Conservation (phyloP, 2,888 invertebrate species). For the Bibio marci region DNA sequence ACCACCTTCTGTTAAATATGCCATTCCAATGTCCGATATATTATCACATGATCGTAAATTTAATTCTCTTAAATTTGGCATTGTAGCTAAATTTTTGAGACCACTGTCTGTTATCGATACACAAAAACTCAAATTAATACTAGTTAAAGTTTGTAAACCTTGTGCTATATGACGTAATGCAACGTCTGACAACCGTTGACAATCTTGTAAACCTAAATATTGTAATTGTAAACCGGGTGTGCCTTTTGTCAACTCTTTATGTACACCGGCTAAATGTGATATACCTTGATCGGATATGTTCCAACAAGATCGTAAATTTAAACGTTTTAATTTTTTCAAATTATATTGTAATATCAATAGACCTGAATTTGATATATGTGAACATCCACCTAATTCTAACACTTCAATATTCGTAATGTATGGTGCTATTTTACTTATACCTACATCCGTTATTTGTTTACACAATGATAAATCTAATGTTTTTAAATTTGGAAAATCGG, state of each 20-base stretch:
- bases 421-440: slow-evolving; percentile 69
- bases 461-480: slow-evolving; percentile 78
- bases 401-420: slow-evolving; percentile 71
- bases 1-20: slow-evolving; percentile 79
- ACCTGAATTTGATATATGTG: slow-evolving; percentile 78
- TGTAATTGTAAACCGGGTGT: slow-evolving; percentile 51
- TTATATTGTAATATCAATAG: slow-evolving; percentile 77
- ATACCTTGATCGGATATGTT: slow-evolving; percentile 83
- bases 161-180: slow-evolving; percentile 69
- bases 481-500: slow-evolving; percentile 58
- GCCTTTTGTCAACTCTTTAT: slow-evolving; percentile 34
- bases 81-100: slow-evolving; percentile 69
- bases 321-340: slow-evolving; percentile 59
- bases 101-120: slow-evolving; percentile 89
- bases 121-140: slow-evolving; percentile 86
- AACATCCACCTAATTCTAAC: slow-evolving; percentile 81
- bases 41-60: slow-evolving; percentile 88
- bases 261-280: slow-evolving; percentile 56
- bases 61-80: slow-evolving; percentile 67
- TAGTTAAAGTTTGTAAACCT: slow-evolving; percentile 63
- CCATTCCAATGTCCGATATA: slow-evolving; percentile 82
- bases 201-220: slow-evolving; percentile 81
- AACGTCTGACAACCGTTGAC: slow-evolving; percentile 84
- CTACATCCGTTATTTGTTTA: slow-evolving; percentile 88
- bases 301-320: slow-evolving; percentile 86